Conservation (phyloP, 64 coral and sea anemone species). For the Platygyra sinensis region DNA sequence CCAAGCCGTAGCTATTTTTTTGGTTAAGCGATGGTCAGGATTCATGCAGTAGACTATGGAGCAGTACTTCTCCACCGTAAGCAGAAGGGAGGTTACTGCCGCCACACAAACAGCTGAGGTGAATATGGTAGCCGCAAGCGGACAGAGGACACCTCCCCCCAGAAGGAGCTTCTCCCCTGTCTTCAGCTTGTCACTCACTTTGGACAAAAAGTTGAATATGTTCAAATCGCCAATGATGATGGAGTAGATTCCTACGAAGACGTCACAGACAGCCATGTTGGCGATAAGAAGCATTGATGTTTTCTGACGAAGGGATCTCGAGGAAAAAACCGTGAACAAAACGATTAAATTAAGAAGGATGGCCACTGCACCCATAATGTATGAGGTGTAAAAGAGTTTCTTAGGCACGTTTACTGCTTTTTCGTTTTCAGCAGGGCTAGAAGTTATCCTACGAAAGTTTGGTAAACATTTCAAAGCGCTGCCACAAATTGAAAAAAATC, state of each 20-base stretch:
- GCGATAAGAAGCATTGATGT: conserved; percentile 55
- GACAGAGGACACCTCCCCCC: background rate
- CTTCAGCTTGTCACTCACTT: background rate
- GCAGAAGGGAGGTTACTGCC: conserved; percentile 36
- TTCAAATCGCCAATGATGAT: conserved; percentile 47
- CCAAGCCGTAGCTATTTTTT: background rate
- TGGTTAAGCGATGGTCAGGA: conserved; percentile 36
- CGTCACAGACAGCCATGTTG: conserved; percentile 58
- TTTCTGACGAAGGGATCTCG: conserved; percentile 33
- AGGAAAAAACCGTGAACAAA: conserved; percentile 18
- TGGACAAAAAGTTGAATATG: conserved; percentile 34
- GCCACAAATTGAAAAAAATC: conserved; percentile 16
- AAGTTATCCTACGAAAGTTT: background rate
- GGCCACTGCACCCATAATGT: conserved; percentile 23
- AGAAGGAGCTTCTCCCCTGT: background rate
- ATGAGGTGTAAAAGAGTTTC: conserved; percentile 51
- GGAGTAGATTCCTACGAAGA: conserved; percentile 46
- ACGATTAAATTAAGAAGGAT: conserved; percentile 39
- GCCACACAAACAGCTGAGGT: conserved; percentile 37
- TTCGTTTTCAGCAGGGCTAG: background rate
- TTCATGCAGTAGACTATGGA: conserved; percentile 67
- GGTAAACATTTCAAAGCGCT: background rate
- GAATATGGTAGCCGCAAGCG: conserved; percentile 29
- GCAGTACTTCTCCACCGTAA: conserved; percentile 57
- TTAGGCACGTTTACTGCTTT: background rate